Evolutionary conservation across 2,797 vertebrate genomes (phyloP), one percentile per base, ranked within the genome.

Genomic region (Moxostoma hubbsi): DNA sequence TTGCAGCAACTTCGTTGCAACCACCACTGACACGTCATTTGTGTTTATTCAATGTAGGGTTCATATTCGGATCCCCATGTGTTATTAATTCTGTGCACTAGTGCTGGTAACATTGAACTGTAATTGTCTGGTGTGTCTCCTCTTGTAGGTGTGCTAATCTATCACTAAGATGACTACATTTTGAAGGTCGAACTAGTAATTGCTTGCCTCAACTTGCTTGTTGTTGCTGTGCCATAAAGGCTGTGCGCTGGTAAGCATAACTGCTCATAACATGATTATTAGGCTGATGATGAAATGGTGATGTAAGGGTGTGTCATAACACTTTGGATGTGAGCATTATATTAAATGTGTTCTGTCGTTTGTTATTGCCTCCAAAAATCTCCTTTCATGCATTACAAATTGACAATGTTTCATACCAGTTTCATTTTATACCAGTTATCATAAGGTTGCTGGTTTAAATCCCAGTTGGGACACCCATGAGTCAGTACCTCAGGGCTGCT

Each of bases 151-250:
- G 55, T 65, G 24, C 49, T 43, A 15, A 49, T 62, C 13, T 15
- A 47, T 7, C 24, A 46, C 36, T 62, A n/a, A 53, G 4, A 7
- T 16, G 18, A 10, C 51, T 54, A 11, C 57, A 12, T 24, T 45
- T 64, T 55, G 9, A 70, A 12, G 13, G 36, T 55, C 54, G 5
- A 75, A 11, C 24, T 8, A 46, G 57, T 63, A 45, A 12, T 47
- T 47, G 65, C 81, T 53, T 86, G 83, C 64, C 81, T 70, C 13
- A 64, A 61, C 83, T 77, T 83, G 84, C 62, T 58, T 45, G 64
- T 54, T 36, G 49, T 49, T 67, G 15, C 45, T 15, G n/a, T 55
- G 10, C 55, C 51, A 63, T 65, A 66, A 53, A 73, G 13, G 15
- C 57, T 65, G 62, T 59, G 10, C 5, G 16, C 8, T 15, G n/a